Percentiles rank a stretch among this genome's conserved stretches.
These are phyloP conservation scores for Leptopilina drosophilae DNA, from an alignment of 2,888 invertebrate species.

Conservation along the genomic window DNA sequence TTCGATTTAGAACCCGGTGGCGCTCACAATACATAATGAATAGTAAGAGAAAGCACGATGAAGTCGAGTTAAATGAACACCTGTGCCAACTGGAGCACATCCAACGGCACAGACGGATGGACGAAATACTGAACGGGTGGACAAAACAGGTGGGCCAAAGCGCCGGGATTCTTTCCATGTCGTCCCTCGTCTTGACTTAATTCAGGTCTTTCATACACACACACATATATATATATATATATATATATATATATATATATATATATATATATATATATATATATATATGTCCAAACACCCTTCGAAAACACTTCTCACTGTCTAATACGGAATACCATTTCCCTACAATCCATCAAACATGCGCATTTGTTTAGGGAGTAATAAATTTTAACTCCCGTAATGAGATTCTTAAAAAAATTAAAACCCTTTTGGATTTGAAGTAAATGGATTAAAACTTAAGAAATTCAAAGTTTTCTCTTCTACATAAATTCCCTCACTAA, in stretches of 20 bases:
- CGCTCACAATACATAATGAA: slow-evolving; percentile 61
- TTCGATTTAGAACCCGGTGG: slow-evolving; percentile 55
- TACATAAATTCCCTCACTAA: too few relatives aligned
- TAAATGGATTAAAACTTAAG: too few relatives aligned
- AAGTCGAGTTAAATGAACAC: slow-evolving; percentile 71
- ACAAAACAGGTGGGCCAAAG: slow-evolving; percentile 73
- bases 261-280: too few relatives aligned
- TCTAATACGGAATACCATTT: background rate
- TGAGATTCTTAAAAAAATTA: too few relatives aligned
- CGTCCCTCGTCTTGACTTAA: slow-evolving; percentile 49
- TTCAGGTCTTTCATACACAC: slow-evolving; percentile 31
- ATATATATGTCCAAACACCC: background rate
- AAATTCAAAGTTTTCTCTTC: too few relatives aligned
- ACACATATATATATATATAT: too few relatives aligned
- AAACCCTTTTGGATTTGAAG: too few relatives aligned
- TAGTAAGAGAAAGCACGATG: slow-evolving; percentile 53
- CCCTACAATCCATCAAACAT: background rate
- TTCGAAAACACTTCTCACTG: slow-evolving; percentile 27
- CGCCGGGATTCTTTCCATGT: slow-evolving; percentile 66
- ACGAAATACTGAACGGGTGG: slow-evolving; percentile 69
- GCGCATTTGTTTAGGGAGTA: slow-evolving; percentile 1
- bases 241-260: too few relatives aligned
- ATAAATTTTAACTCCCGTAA: background rate
- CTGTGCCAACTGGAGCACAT: slow-evolving; percentile 76
- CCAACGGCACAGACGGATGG: slow-evolving; percentile 65